Evolutionary conservation across 2,888 invertebrate genomes (phyloP).

Genomic region (Pristionchus arcanus): DNA sequence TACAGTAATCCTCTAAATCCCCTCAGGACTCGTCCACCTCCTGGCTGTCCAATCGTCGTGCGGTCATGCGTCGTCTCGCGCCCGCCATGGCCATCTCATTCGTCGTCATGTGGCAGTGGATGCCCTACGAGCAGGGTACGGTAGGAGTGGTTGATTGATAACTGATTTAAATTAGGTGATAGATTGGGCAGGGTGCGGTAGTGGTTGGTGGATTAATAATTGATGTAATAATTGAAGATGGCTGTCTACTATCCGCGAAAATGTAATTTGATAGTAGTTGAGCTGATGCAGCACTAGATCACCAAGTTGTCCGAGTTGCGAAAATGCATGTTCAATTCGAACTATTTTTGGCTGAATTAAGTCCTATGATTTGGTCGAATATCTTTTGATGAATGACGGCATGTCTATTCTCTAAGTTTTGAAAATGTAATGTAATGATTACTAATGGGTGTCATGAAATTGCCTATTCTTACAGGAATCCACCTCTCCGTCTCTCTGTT

Average conservation of each 20-base stretch:
- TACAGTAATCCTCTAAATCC: not conserved
- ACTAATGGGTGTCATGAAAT: not conserved
- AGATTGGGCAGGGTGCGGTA: not conserved
- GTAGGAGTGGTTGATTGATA: constrained; percentile 67
- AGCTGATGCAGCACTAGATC: not conserved
- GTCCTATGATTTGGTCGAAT: too few species aligned
- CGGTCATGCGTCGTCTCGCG: constrained; percentile 80
- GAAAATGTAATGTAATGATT: not conserved
- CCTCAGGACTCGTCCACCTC: constrained; percentile 63
- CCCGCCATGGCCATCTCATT: constrained; percentile 80
- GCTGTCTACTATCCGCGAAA: constrained; percentile 61
- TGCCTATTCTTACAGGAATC: constrained; percentile 76
- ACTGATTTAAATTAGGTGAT: constrained; percentile 58
- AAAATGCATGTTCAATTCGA: not conserved
- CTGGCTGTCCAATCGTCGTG: constrained; percentile 79
- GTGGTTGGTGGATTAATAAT: too few species aligned
- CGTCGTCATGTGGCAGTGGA: constrained; percentile 78
- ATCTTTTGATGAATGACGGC: too few species aligned
- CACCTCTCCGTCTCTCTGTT: constrained; percentile 80
- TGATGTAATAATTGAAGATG: too few species aligned
- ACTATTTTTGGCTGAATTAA: too few species aligned
- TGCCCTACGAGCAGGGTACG: constrained; percentile 65
- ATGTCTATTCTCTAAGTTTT: too few species aligned
- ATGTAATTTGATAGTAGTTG: not conserved
- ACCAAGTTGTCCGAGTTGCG: not conserved